Evolutionary conservation across 2,797 vertebrate species (phyloP).

Genomic region (Bryconaethiops microstoma): DNA sequence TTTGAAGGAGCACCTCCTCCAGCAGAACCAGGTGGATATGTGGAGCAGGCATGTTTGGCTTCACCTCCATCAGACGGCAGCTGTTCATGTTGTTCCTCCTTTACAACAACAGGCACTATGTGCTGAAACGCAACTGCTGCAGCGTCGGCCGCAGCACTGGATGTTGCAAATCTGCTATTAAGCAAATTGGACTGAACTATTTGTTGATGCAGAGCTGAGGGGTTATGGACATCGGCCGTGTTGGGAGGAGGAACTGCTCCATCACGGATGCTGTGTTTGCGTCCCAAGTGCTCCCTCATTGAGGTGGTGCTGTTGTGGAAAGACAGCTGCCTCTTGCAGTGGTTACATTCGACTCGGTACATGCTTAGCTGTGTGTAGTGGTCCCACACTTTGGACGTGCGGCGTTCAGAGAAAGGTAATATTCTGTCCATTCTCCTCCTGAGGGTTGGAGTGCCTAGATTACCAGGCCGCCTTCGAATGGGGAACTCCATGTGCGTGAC

Average conservation of each 20-base stretch:
- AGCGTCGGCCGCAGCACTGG: conserved; percentile 29
- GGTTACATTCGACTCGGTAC: conserved; percentile 72
- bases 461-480: conserved; percentile 56
- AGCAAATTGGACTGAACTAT: conserved; percentile 49
- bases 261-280: conserved; percentile 71
- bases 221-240: conserved; percentile 48
- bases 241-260: conserved; percentile 44
- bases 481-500: conserved; percentile 60
- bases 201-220: conserved; percentile 47
- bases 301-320: conserved; percentile 76
- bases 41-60: conserved; percentile 53
- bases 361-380: conserved; percentile 74
- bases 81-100: conserved; percentile 63
- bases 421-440: conserved; percentile 64
- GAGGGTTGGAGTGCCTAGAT: conserved; percentile 49
- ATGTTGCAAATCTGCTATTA: conserved; percentile 33
- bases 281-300: conserved; percentile 73
- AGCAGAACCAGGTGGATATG: conserved; percentile 35
- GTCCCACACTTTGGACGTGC: conserved; percentile 75
- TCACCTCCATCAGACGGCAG: conserved; percentile 49
- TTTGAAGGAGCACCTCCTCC: conserved; percentile 40
- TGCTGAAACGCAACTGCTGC: conserved; percentile 48
- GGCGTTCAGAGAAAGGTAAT: conserved; percentile 60
- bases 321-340: conserved; percentile 75
- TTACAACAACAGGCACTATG: conserved; percentile 55